These are phyloP conservation scores for Tachina fera DNA, from an alignment of 2,888 invertebrate genomes.

Conservation along the genomic window DNA sequence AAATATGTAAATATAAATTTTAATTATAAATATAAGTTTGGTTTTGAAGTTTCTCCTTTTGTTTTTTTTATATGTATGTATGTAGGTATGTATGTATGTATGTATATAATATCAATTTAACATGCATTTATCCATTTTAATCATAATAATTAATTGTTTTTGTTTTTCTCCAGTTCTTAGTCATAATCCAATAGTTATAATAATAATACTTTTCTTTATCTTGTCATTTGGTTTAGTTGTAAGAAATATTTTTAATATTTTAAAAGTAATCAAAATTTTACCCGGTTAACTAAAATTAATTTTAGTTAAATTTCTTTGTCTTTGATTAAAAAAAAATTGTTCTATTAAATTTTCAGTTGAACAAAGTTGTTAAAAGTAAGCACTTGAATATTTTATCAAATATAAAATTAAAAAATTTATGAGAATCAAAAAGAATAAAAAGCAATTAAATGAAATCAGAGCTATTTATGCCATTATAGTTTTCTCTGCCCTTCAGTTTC, in stretches of 20 bases:
- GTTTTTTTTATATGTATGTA: neutral
- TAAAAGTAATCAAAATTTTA: conserved; percentile 10
- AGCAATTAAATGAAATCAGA: neutral
- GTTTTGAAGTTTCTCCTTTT: conserved; percentile 45
- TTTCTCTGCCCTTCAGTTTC: neutral
- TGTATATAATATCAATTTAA: conserved; percentile 67
- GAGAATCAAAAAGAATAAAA: neutral
- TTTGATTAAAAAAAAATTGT: neutral
- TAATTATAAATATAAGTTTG: conserved; percentile 66
- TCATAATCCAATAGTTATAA: conserved; percentile 66
- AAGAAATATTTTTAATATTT: conserved; percentile 49
- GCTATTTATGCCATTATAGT: neutral
- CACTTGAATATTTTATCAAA: conserved; percentile 47
- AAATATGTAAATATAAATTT: conserved; percentile 56
- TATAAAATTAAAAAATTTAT: neutral
- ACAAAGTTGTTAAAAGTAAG: conserved; percentile 44
- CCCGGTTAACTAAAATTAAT: conserved; percentile 34
- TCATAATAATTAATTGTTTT: conserved; percentile 40
- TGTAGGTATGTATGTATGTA: neutral
- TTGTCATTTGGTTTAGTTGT: conserved; percentile 19
- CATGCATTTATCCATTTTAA: conserved; percentile 51
- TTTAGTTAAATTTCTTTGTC: neutral
- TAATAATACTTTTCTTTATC: conserved; percentile 47
- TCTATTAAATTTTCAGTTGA: conserved; percentile 23
- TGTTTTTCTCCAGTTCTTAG: conserved; percentile 48